Evolutionary conservation across 2,888 invertebrate species (phyloP).

Genomic region (Habroteleia sp.): DNA sequence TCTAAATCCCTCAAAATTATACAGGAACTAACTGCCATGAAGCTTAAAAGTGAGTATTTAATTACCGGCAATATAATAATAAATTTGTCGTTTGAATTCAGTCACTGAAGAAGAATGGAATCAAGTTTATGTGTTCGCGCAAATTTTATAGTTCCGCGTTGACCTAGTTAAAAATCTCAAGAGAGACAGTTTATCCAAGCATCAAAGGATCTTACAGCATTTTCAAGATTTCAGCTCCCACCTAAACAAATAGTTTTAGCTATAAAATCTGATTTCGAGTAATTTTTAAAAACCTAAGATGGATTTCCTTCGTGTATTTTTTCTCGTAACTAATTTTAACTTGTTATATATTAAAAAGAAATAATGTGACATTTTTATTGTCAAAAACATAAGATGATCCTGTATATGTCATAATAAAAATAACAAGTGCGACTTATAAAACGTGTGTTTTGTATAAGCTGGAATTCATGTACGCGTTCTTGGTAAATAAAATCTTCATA

Average conservation of each 20-base stretch:
- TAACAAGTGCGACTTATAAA: no score
- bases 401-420: no score
- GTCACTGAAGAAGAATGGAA: conserved; percentile 9
- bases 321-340: no score
- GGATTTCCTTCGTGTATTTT: neutral
- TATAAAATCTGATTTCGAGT: conserved; percentile 17
- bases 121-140: conserved; percentile 48
- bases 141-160: conserved; percentile 54
- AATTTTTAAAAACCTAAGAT: conserved; percentile 23
- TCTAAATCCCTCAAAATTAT: no score
- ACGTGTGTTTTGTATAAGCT: no score
- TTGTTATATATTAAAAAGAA: no score
- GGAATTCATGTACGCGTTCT: no score
- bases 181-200: conserved; percentile 33
- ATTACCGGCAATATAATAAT: neutral
- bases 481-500: no score
- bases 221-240: conserved; percentile 13
- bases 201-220: conserved; percentile 29
- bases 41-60: no score
- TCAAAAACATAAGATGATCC: no score
- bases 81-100: neutral
- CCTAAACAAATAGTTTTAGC: conserved; percentile 12
- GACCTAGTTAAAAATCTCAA: conserved; percentile 50
- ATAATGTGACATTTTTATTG: no score
- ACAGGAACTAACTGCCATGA: no score